Base-by-base conservation (phyloP, 1,140 invertebrate species). In the Atta colombica region DNA sequence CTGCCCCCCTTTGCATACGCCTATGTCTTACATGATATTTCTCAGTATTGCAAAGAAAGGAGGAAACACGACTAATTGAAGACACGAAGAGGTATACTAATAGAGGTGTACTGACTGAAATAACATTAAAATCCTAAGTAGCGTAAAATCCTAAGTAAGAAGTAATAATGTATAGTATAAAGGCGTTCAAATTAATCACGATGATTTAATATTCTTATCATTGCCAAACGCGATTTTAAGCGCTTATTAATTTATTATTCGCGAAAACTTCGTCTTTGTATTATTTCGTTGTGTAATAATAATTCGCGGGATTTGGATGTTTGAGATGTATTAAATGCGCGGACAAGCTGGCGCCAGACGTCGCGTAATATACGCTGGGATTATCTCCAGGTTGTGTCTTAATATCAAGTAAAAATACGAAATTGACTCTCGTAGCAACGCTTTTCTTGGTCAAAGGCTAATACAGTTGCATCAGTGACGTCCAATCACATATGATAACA, bases 121-220 rank as follows among this genome's bases (percentile, higher is more conserved):
- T 69, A 21, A 25, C 55, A 61, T 61, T 60, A 77, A 35, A 55
- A 31, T 80, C 28, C n/a, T 28, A 69, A 69, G 45, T 80, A 80
- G n/a, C 28, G n/a, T 60, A 77, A 35, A 55, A 31, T 80, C 28
- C n/a, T 28, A 69, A 69, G 45, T 80, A 51, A 35, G 21, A 28
- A 39, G 21, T 31, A 66, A 66, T 31, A 66, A 66, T 18, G 39
- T 5, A 10, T 10, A 18, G 6, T 21, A 18, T 78, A 31, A 65
- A 78, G 21, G 12, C 18, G 39, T 65, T 61, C 49, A 65, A 65
- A 78, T 78, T 78, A 65, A 78, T 78, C 75, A 66, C 6, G 75
- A 78, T 28, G 60, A 65, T 78, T 78, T 31, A 66, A 65, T 78
- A 51, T 25, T 78, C 60, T 78, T 78, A 69, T 53, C 14, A n/a